Conservation (phyloP, 2,888 invertebrate genomes). For the Liopterus haemorrhoidalis region DNA sequence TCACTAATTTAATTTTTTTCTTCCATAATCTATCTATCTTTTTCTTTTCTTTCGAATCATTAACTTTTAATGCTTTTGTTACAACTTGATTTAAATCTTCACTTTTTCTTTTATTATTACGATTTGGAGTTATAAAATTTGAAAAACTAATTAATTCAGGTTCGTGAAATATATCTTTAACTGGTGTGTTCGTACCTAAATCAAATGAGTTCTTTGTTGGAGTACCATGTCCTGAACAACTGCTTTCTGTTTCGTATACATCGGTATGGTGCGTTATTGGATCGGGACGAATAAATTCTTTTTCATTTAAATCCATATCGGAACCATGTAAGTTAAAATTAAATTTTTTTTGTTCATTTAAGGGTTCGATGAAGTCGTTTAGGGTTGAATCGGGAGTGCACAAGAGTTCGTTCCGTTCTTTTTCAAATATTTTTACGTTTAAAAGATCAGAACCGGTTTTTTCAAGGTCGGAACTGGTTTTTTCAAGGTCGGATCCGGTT, state of each 20-base stretch:
- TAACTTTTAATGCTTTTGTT: no score
- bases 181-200: slow-evolving; percentile 15
- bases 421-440: no score
- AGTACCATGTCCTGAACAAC: slow-evolving; percentile 15
- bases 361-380: slow-evolving; percentile 19
- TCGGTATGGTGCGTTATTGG: no score
- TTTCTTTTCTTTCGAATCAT: background rate
- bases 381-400: slow-evolving; percentile 17
- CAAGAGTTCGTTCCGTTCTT: slow-evolving; percentile 14
- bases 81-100: background rate
- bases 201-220: slow-evolving; percentile 14
- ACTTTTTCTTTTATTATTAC: background rate
- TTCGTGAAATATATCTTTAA: slow-evolving; percentile 18
- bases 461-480: no score
- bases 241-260: slow-evolving; percentile 22
- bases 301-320: slow-evolving; percentile 16
- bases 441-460: no score
- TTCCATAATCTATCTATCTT: no score
- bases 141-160: slow-evolving; percentile 16
- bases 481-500: no score
- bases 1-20: no score
- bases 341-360: slow-evolving; percentile 12
- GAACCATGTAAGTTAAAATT: slow-evolving; percentile 18
- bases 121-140: slow-evolving; percentile 18
- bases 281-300: no score